Evolutionary conservation across 2,113 vertebrate species (phyloP), one percentile per base, ranked within the genome.

Genomic region (Vulpes vulpes): DNA sequence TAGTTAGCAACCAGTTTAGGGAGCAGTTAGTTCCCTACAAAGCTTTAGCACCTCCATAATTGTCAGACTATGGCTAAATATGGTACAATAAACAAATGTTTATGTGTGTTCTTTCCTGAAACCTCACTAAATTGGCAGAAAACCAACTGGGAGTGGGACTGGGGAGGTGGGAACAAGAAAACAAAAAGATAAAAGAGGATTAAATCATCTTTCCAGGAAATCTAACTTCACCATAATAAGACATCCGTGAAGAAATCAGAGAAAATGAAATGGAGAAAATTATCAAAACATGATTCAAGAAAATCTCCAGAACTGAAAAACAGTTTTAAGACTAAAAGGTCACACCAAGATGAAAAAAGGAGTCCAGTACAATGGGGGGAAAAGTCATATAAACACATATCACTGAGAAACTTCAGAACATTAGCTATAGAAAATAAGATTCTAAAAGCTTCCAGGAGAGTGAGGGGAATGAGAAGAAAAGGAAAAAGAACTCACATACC

Each of bases 221-320:
- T 57, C 38, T 51, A 19, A 74, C 38, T 76, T 91, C 15, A 8
- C 25, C 67, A 69, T 64, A 97, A 91, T n/a, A 81, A 19, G 19
- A 65, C 4, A 65, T 62, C n/a, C 32, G 86, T 74, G 43, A 89
- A 89, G 59, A 94, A 95, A 89, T 57, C n/a, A 78, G 73, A 93
- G 27, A 76, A 89, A 59, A 76, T 10, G 2, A 76, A 90, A 30
- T 19, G n/a, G n/a, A 85, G 19, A 32, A 92, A 84, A 74, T 43
- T 16, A 60, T 69, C 51, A 49, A 86, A 53, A 94, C 84, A 85
- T 49, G 16, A 90, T 76, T 90, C 59, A 81, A 90, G 32, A 91
- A 62, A 83, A 86, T 60, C 59, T 86, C 59, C 65, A 55, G 10
- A 86, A 69, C 16, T 25, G 38, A 80, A 53, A 9, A 43, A 67